Percentiles rank a stretch among this genome's conserved stretches.
phyloP scores from a whole-genome alignment of 2,888 invertebrate species.

The Melanostoma mellinum region DNA sequence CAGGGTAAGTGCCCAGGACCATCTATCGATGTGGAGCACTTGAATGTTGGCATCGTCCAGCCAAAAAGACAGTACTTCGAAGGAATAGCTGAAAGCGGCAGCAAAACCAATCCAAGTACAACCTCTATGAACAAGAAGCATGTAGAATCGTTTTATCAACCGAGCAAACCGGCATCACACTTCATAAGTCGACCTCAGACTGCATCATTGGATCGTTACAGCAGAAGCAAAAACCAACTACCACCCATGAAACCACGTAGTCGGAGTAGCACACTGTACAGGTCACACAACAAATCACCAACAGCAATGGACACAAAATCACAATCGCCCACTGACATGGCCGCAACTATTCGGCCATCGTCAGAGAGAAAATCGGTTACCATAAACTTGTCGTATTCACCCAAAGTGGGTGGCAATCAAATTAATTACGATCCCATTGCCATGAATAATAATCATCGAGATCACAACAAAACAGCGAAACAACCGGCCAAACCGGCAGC shows the following conservation, averaged over 20 bases:
- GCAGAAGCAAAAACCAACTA: slow-evolving; percentile 72
- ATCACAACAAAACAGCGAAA: slow-evolving; percentile 34
- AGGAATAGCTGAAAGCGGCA: slow-evolving; percentile 74
- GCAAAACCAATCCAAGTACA: slow-evolving; percentile 16
- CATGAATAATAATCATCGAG: slow-evolving; percentile 62
- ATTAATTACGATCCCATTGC: slow-evolving; percentile 74
- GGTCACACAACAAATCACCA: slow-evolving; percentile 62
- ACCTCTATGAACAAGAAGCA: slow-evolving; percentile 34
- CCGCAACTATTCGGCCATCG: slow-evolving; percentile 58
- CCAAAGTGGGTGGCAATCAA: slow-evolving; percentile 74
- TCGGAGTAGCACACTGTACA: slow-evolving; percentile 34
- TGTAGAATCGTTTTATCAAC: slow-evolving; percentile 42
- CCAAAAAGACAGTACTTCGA: slow-evolving; percentile 79
- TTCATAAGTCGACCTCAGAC: slow-evolving; percentile 58
- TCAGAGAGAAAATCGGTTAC: slow-evolving; percentile 41
- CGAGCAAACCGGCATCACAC: slow-evolving; percentile 49
- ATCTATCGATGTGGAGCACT: slow-evolving; percentile 54
- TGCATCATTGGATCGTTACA: slow-evolving; percentile 63
- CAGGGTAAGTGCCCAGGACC: slow-evolving; percentile 3
- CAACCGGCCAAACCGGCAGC: slow-evolving; percentile 67
- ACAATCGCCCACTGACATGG: slow-evolving; percentile 55
- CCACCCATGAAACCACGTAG: slow-evolving; percentile 79
- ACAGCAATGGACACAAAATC: slow-evolving; percentile 54
- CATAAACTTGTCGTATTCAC: slow-evolving; percentile 56
- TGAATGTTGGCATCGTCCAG: slow-evolving; percentile 79